Percentiles rank a stretch among this genome's conserved stretches.
Evolutionary conservation across 2,113 vertebrate species (phyloP).

Genomic region (Rhagologus leucostigma): DNA sequence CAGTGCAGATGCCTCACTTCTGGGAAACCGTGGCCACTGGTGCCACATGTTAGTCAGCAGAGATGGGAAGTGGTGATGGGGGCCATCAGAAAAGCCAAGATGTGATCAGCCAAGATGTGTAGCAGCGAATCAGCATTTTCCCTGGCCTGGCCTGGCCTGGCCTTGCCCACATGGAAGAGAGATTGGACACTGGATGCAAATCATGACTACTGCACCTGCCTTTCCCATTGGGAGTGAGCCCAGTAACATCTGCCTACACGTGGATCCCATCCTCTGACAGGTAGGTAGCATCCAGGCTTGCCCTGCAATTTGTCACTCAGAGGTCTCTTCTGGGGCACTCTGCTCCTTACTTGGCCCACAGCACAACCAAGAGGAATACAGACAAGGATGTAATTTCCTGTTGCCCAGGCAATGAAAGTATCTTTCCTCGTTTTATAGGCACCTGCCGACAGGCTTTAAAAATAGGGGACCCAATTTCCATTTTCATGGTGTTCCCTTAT

Average conservation of each 20-base stretch:
- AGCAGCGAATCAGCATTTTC: not conserved
- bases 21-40: not conserved
- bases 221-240: not conserved
- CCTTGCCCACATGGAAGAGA: not conserved
- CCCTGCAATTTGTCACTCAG: not conserved
- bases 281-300: not conserved
- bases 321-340: not conserved
- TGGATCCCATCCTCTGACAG: not conserved
- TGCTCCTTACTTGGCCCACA: not conserved
- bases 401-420: not conserved
- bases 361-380: not conserved
- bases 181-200: accelerated
- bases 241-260: not conserved
- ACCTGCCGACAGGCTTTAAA: constrained; percentile 29
- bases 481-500: constrained; percentile 53
- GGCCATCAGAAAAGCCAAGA: not conserved
- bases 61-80: not conserved
- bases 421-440: constrained; percentile 4
- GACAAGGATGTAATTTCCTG: not conserved
- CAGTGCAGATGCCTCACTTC: not conserved
- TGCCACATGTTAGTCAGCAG: not conserved
- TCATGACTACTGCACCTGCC: not conserved
- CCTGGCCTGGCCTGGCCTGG: not conserved
- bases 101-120: not conserved
- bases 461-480: constrained; percentile 38